A percentile compares a stretch with the other conserved stretches of the same genome.
phyloP scores from a whole-genome alignment of 2,888 invertebrate genomes.

The Meiosimyza decipiens region DNA sequence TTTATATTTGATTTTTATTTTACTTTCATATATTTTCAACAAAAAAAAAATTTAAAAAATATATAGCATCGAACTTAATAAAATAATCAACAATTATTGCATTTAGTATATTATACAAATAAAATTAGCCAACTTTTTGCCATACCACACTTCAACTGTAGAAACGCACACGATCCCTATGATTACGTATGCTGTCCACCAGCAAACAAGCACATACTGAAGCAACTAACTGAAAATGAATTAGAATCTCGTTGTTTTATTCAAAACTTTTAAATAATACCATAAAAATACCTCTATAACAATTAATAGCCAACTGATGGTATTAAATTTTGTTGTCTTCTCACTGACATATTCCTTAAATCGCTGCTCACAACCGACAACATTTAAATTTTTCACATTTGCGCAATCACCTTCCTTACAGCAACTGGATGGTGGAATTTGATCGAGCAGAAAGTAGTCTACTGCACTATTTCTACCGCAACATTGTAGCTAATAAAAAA shows the following conservation, averaged over 20 bases:
- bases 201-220: constrained; percentile 57
- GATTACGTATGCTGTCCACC: constrained; percentile 59
- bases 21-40: too few relatives aligned
- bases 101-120: too few relatives aligned
- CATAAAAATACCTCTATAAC: constrained; percentile 49
- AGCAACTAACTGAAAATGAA: constrained; percentile 51
- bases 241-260: neutral
- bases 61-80: neutral
- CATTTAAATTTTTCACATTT: constrained; percentile 51
- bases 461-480: constrained; percentile 58
- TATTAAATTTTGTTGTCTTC: constrained; percentile 55
- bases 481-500: constrained; percentile 52
- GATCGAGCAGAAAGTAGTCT: constrained; percentile 55
- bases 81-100: neutral
- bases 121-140: constrained; percentile 5
- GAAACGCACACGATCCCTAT: constrained; percentile 58
- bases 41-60: neutral
- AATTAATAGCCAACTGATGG: constrained; percentile 58
- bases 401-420: constrained; percentile 55
- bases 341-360: constrained; percentile 52
- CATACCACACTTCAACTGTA: constrained; percentile 50
- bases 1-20: too few relatives aligned
- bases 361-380: constrained; percentile 54
- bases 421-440: constrained; percentile 54
- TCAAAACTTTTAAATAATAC: too few relatives aligned